phyloP scores from a whole-genome alignment of 2,888 invertebrate genomes.

The Myathropa florea region DNA sequence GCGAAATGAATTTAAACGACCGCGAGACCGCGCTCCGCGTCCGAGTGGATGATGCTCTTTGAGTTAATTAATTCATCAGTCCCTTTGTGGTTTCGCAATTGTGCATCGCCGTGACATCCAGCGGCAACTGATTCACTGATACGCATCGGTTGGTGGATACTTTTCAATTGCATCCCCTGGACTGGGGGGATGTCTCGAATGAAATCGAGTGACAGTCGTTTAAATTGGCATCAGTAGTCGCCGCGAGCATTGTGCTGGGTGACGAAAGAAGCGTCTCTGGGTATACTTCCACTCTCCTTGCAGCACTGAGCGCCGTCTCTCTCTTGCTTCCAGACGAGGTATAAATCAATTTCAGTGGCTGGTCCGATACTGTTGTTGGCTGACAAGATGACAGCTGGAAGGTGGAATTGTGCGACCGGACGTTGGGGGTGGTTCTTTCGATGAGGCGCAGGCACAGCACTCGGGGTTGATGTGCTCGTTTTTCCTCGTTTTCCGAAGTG shows the following conservation, averaged over 20 bases:
- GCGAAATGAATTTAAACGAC: neutral
- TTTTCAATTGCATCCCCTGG: neutral
- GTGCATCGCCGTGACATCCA: neutral
- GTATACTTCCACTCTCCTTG: too few species aligned
- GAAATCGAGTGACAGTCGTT: neutral
- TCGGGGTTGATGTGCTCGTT: too few species aligned
- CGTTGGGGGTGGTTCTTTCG: neutral
- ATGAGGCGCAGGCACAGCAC: neutral
- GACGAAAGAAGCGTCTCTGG: too few species aligned
- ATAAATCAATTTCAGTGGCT: neutral
- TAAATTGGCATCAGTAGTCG: neutral
- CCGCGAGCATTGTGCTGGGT: too few species aligned
- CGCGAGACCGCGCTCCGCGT: neutral
- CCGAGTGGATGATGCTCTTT: neutral
- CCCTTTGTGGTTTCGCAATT: conserved; percentile 15
- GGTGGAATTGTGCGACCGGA: neutral
- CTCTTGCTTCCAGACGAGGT: neutral
- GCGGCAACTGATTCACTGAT: conserved; percentile 7
- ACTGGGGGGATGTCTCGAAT: too few species aligned
- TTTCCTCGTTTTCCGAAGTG: neutral
- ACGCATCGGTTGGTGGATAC: conserved; percentile 10
- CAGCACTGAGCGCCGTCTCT: too few species aligned
- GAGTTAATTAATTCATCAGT: conserved; percentile 25
- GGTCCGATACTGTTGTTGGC: neutral
- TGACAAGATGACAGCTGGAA: neutral